Evolutionary conservation across 2,113 vertebrate genomes (phyloP).

Genomic region (Parus major): DNA sequence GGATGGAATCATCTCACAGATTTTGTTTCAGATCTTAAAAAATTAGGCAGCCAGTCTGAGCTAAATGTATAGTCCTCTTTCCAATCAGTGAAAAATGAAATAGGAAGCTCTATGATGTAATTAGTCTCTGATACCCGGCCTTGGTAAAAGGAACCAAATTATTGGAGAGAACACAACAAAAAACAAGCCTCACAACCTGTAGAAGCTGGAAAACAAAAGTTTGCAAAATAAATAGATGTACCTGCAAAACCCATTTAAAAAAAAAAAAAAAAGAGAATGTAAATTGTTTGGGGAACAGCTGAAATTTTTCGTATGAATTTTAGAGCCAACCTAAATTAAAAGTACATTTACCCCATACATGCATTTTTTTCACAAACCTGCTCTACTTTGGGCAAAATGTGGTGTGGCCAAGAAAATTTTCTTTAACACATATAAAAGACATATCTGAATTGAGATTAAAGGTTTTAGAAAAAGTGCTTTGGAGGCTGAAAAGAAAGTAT

Average conservation of each 20-base stretch:
- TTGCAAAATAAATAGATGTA: not conserved
- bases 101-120: not conserved
- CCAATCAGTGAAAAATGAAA: not conserved
- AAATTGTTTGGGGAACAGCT: not conserved
- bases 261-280: not conserved
- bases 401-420: not conserved
- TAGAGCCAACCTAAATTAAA: not conserved
- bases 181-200: not conserved
- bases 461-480: not conserved
- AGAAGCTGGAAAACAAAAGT: not conserved
- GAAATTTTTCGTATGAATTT: not conserved
- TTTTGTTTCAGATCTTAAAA: not conserved
- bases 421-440: not conserved
- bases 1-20: not conserved
- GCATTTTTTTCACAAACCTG: not conserved
- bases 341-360: accelerated
- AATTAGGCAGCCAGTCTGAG: not conserved
- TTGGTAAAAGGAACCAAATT: not conserved
- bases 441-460: not conserved
- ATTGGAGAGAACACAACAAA: not conserved
- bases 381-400: not conserved
- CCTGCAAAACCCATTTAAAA: accelerated
- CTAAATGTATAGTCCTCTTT: not conserved
- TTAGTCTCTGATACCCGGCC: not conserved
- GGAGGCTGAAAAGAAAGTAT: not conserved